Evolutionary conservation across 2,113 vertebrate genomes (phyloP).

Genomic region (zebrafish (Danio rerio)): DNA sequence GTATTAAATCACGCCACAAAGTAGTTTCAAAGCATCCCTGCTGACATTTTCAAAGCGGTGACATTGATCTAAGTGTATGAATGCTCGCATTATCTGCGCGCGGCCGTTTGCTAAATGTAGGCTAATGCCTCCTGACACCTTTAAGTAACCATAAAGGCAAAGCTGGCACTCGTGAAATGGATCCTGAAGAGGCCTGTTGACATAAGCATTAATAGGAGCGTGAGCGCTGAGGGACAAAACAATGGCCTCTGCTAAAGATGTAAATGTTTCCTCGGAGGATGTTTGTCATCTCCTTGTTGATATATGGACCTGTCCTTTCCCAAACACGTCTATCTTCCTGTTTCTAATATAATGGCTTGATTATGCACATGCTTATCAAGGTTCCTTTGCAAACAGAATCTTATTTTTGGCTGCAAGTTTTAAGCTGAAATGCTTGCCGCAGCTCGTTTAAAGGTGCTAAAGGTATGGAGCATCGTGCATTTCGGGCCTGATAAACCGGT

Average conservation of each 20-base stretch:
- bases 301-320: slow-evolving; percentile 41
- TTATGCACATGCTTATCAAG: slow-evolving; percentile 35
- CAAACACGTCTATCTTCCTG: neutral
- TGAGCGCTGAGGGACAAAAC: slow-evolving; percentile 41
- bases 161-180: slow-evolving; percentile 57
- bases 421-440: slow-evolving; percentile 25
- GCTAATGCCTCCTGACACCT: slow-evolving; percentile 55
- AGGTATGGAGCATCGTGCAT: neutral
- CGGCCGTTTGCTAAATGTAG: slow-evolving; percentile 28
- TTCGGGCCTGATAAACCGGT: slow-evolving; percentile 40
- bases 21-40: neutral
- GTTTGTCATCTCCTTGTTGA: slow-evolving; percentile 46
- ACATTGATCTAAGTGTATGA: slow-evolving; percentile 38
- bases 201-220: slow-evolving; percentile 51
- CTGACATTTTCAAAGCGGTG: slow-evolving; percentile 2
- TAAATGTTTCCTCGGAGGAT: slow-evolving; percentile 30
- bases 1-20: neutral
- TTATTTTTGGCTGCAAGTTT: slow-evolving; percentile 2
- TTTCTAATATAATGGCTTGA: slow-evolving; percentile 39
- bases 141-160: slow-evolving; percentile 55
- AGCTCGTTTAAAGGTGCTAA: slow-evolving; percentile 35
- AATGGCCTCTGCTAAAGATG: slow-evolving; percentile 47
- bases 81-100: neutral
- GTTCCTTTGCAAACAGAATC: slow-evolving; percentile 14
- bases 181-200: slow-evolving; percentile 54